Conservation (phyloP, 2,113 vertebrate genomes). For the Columba janthina region DNA sequence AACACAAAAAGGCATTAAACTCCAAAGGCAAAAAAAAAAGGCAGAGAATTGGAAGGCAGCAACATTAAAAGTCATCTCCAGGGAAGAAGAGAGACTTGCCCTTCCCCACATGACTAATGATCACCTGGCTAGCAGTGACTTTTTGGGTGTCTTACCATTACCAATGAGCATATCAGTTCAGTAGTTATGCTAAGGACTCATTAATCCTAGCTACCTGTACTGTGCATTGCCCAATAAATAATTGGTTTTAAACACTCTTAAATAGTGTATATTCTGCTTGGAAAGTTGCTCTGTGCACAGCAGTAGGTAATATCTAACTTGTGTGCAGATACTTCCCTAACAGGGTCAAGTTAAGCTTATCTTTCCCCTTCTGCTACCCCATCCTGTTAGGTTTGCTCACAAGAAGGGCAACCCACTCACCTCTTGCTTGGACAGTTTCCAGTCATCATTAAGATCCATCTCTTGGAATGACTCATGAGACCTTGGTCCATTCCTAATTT, state of each 20-base stretch:
- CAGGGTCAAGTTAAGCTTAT: not conserved
- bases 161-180: not conserved
- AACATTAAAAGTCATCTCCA: not conserved
- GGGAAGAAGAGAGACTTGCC: not conserved
- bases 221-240: not conserved
- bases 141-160: not conserved
- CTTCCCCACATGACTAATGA: not conserved
- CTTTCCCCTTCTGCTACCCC: not conserved
- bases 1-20: not conserved
- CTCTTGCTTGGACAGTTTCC: slow-evolving; percentile 93
- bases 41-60: not conserved
- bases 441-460: slow-evolving; percentile 98
- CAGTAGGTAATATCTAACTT: not conserved
- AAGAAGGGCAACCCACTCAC: slow-evolving; percentile 61
- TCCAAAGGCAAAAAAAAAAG: not conserved
- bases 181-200: not conserved
- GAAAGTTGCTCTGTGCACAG: not conserved
- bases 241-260: not conserved
- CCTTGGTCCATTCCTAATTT: slow-evolving; percentile 94
- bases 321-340: not conserved
- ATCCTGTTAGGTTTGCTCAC: not conserved
- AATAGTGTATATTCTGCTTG: not conserved
- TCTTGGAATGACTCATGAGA: slow-evolving; percentile 98
- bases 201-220: not conserved
- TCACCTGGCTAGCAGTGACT: not conserved